Conservation (phyloP, 2,113 vertebrate species). For the Pelecanus crispus region DNA sequence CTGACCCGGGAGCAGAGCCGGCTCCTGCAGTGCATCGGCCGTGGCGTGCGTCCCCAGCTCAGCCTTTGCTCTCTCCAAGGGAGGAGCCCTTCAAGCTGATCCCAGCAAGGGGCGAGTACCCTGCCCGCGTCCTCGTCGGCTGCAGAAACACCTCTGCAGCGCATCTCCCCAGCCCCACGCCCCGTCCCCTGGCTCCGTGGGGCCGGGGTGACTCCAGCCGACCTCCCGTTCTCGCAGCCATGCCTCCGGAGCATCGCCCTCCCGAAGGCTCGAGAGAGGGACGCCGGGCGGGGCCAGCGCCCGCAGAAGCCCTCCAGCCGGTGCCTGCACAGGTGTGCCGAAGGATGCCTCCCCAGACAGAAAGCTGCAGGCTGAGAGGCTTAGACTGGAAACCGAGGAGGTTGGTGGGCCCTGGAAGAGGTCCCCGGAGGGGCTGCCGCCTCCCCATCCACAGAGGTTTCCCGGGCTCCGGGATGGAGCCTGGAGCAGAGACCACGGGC, state of each 20-base stretch:
- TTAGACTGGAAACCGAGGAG: not conserved
- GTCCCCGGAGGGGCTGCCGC: not conserved
- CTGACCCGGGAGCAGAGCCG: not conserved
- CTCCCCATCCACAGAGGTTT: not conserved
- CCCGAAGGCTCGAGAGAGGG: not conserved
- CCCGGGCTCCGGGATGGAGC: fast-evolving
- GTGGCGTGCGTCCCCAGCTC: not conserved
- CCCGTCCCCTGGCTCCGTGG: fast-evolving
- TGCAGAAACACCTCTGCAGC: not conserved
- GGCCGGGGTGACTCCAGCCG: not conserved
- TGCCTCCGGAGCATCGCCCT: not conserved
- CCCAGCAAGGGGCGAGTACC: not conserved
- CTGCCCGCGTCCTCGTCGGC: fast-evolving
- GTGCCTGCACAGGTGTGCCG: not conserved
- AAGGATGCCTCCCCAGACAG: fast-evolving
- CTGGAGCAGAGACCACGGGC: not conserved
- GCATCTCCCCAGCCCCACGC: not conserved
- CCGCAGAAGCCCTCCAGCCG: not conserved
- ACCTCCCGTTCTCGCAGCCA: fast-evolving
- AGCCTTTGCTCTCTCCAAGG: not conserved
- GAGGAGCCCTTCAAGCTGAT: not conserved
- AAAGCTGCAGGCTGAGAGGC: not conserved
- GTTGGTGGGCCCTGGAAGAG: not conserved
- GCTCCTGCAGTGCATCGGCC: not conserved
- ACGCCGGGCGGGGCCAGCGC: not conserved